phyloP scores from a whole-genome alignment of 2,113 vertebrate species.

The Gopherus flavomarginatus region DNA sequence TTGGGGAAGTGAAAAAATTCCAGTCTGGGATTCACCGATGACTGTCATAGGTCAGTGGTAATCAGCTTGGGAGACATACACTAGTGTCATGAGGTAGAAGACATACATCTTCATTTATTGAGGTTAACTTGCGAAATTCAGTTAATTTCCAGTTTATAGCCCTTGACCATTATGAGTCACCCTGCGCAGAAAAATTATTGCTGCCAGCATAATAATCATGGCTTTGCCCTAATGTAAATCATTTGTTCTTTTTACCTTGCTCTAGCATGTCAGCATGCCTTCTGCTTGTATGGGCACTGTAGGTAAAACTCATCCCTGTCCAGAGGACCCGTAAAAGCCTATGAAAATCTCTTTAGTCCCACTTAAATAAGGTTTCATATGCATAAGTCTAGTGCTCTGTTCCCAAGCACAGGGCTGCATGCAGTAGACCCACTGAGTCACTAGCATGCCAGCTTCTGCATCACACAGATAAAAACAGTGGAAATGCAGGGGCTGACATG shows the following conservation, averaged over 20 bases:
- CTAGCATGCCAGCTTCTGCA: not conserved
- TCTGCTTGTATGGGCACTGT: not conserved
- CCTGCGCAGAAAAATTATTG: constrained; percentile 16
- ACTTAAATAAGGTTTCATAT: not conserved
- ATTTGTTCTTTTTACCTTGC: constrained; percentile 35
- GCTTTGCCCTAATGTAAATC: constrained; percentile 2
- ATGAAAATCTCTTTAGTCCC: not conserved
- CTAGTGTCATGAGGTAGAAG: constrained; percentile 17
- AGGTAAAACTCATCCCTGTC: constrained; percentile 12
- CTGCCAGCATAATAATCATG: constrained; percentile 11
- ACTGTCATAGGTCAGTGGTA: constrained; percentile 11
- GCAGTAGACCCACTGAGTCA: not conserved
- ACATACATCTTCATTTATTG: constrained; percentile 47
- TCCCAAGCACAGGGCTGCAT: not conserved
- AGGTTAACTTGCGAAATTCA: constrained; percentile 62
- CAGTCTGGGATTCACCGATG: constrained; percentile 26
- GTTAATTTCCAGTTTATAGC: constrained; percentile 42
- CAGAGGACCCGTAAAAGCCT: not conserved
- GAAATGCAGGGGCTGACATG: not conserved
- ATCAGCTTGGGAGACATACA: constrained; percentile 19
- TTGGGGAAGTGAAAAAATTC: not conserved
- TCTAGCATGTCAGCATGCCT: not conserved
- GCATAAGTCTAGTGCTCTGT: not conserved
- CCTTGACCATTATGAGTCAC: constrained; percentile 36
- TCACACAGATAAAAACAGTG: constrained; percentile 9